These are phyloP conservation scores for Uromys caudimaculatus DNA, from an alignment of 2,797 vertebrate species.

Conservation along the genomic window DNA sequence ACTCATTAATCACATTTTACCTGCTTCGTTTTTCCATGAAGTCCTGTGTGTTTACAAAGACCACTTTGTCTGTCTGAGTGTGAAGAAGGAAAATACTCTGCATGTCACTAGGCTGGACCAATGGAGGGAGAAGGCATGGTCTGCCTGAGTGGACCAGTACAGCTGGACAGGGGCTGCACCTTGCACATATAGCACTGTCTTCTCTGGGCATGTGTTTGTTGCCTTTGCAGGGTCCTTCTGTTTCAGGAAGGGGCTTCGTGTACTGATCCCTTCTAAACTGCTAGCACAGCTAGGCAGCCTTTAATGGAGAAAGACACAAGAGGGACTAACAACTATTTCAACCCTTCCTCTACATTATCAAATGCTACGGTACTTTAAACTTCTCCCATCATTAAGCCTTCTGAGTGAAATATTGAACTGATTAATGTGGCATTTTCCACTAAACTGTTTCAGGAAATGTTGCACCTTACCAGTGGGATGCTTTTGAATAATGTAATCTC, in stretches of 20 bases:
- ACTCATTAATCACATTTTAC: neutral
- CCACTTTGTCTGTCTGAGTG: neutral
- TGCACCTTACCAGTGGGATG: slow-evolving; percentile 85
- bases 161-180: neutral
- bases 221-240: slow-evolving; percentile 1
- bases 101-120: neutral
- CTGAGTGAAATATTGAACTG: slow-evolving; percentile 85
- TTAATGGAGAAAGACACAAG: slow-evolving; percentile 53
- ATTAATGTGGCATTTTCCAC: slow-evolving; percentile 88
- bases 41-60: neutral
- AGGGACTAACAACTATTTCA: slow-evolving; percentile 32
- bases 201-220: neutral
- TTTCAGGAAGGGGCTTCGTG: neutral
- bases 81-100: neutral
- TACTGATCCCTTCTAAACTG: neutral
- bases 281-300: slow-evolving; percentile 37
- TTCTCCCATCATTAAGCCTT: slow-evolving; percentile 84
- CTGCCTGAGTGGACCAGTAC: neutral
- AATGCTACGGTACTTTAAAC: slow-evolving; percentile 73
- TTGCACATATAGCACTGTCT: neutral
- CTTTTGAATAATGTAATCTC: slow-evolving; percentile 87
- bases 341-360: slow-evolving; percentile 50
- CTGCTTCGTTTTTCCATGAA: neutral
- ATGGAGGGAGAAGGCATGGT: neutral
- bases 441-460: slow-evolving; percentile 86